Evolutionary conservation across 1,140 invertebrate genomes (phyloP).

Genomic region (Ips typographus): DNA sequence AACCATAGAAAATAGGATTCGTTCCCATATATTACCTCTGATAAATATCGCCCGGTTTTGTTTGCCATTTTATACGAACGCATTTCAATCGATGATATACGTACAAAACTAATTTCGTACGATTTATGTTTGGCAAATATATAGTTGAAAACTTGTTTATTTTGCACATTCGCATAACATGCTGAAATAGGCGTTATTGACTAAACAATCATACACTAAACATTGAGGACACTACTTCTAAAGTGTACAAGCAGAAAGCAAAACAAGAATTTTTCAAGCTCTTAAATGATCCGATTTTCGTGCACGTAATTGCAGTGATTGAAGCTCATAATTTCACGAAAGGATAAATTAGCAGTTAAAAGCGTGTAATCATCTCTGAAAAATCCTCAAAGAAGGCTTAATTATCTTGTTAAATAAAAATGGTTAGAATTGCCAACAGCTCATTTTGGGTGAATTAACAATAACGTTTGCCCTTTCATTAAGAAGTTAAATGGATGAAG

Average conservation of each 20-base stretch:
- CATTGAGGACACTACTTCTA: no score
- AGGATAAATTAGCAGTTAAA: background rate
- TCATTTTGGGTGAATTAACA: no score
- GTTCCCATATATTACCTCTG: background rate
- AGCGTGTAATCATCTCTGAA: background rate
- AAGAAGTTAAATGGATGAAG: no score
- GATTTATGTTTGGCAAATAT: no score
- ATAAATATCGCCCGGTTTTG: conserved; percentile 1
- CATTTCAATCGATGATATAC: background rate
- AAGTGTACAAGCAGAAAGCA: no score
- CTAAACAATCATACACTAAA: no score
- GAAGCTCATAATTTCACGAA: background rate
- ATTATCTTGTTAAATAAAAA: conserved; percentile 5
- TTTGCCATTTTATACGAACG: background rate
- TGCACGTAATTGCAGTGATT: conserved; percentile 5
- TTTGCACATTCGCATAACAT: no score
- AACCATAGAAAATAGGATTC: conserved; percentile 1
- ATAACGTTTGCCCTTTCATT: no score
- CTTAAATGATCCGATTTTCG: background rate
- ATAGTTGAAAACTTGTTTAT: no score
- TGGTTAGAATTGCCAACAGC: background rate
- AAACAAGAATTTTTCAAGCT: no score
- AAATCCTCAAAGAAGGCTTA: conserved; percentile 2
- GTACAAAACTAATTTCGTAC: background rate
- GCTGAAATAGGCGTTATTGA: no score